Base-by-base conservation (phyloP, 2,113 vertebrate species). In the Lepus americanus region DNA sequence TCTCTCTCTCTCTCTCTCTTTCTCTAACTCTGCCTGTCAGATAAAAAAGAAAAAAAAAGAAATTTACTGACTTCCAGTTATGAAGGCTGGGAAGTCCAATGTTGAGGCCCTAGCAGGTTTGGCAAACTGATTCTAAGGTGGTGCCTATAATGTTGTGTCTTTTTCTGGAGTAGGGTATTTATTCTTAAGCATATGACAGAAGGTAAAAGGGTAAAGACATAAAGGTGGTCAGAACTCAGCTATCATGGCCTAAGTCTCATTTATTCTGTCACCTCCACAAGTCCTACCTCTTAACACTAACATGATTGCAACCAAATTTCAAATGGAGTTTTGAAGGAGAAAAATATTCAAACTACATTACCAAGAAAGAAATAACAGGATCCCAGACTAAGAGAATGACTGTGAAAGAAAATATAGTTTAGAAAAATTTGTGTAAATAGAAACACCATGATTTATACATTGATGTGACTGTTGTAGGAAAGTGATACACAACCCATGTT, bases 151-250 rank as follows among this genome's bases (percentile, higher is more conserved):
- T 19, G 27, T 2, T 33, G 7, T 44, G 13, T 59, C 7, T 7
- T 51, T 20, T 20, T 44, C 44, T 53, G 10, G 5, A 20, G 5
- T 1, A 1, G 9, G 69, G 7, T 6, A 3, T 64, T 59, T 5
- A 5, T 29, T 25, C 20, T n/a, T 86, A 1, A 55, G 63, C 1
- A 8, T 6, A 8, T 16, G 8, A 3, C 13, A 17, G 44, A 83
- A 74, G 53, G 17, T 33, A 0, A 36, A 81, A 80, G 2, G 12
- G 3, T 9, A 59, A 55, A 59, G 22, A 44, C 1, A 10, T 22
- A 9, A 67, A 61, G 23, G 14, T 2, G 39, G 2, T 6, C 4
- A 25, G 3, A n/a, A 8, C 5, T 29, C 66, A 10, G 3, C 19
- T 90, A 12, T 59, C 49, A 61, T 19, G 31, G 1, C 23, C 33